Evolutionary conservation across 2,888 invertebrate species (phyloP), one percentile per base, ranked within the genome.

Genomic region (Sminthurides aquaticus): DNA sequence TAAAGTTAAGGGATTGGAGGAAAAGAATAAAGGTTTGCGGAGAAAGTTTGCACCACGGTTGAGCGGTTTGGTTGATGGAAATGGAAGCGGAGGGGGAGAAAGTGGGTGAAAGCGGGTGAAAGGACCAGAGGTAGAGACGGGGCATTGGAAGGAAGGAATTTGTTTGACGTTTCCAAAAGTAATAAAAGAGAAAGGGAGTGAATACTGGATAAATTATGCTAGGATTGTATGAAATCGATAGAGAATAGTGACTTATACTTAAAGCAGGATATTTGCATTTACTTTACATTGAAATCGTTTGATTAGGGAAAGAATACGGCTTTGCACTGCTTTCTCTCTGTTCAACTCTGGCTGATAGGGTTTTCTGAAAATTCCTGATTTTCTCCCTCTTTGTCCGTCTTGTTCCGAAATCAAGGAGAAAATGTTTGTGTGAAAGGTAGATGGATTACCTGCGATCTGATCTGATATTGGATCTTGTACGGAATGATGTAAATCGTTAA

Each of bases 191-290:
- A 43, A 43, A 43, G 43, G 43, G 43, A 22, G 52, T 22, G 52
- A 52, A 52, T 52, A 20, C 52, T 8, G 20, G 52, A 52, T 52
- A 52, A 52, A 52, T 52, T 52, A 52, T 52, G 52, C 20, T 52
- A 52, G 8, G 20, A 52, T 18, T 52, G 52, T 20, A 52, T 8
- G 52, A 52, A 52, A 52, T 52, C 52, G 52, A 52, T 52, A 52
- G 52, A 15, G 22, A 8, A 18, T 52, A 52, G 20, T 52, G 20
- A 15, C 20, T 22, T 5, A 22, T 52, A 20, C 52, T 22, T 22
- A 43, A 43, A 43, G 8, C 18, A 8, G 43, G 11, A 43, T 43
- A 43, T 18, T 11, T 43, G 8, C 43, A 43, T n/a, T n/a, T n/a
- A 43, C 18, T 43, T 43, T 43, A 43, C 43, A 43, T 43, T 18